phyloP scores from a whole-genome alignment of 2,797 vertebrate genomes.

The Cyclura pinguis region DNA sequence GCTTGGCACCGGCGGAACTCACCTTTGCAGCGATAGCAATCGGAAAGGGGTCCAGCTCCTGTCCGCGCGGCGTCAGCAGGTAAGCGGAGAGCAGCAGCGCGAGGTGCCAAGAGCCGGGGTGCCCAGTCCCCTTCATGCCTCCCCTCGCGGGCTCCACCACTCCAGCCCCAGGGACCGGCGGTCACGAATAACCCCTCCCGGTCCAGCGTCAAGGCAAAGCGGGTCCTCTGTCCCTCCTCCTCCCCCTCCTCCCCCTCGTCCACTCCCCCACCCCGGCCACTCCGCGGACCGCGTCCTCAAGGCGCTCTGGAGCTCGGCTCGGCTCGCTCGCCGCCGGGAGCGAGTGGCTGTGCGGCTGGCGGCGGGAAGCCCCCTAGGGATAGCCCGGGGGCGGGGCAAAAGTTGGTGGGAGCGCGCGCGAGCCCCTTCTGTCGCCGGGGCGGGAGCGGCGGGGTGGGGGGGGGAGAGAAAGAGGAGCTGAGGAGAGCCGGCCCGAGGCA shows the following conservation, averaged over 20 bases:
- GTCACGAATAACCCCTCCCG: no score
- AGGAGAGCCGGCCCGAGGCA: not conserved
- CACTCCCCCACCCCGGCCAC: no score
- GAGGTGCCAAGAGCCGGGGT: not conserved
- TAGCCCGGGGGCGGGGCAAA: no score
- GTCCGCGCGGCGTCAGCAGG: not conserved
- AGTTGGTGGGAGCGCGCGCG: no score
- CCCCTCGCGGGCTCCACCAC: no score
- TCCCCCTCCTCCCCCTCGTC: no score
- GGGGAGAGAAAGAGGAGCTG: not conserved
- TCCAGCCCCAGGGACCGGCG: no score
- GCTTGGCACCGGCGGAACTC: not conserved
- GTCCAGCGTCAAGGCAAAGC: no score
- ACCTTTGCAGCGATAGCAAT: not conserved
- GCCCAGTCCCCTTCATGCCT: not conserved
- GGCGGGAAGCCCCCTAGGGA: not conserved
- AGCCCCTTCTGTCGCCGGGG: not conserved
- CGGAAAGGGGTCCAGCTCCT: not conserved
- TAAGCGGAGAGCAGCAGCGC: not conserved
- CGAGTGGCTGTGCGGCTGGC: not conserved
- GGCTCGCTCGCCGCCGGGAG: no score
- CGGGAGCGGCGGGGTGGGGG: not conserved
- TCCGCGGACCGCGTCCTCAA: no score
- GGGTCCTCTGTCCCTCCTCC: not conserved
- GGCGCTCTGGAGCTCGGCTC: no score